Base-by-base conservation (phyloP, 2,888 invertebrate species). In the Melipona beecheii region DNA sequence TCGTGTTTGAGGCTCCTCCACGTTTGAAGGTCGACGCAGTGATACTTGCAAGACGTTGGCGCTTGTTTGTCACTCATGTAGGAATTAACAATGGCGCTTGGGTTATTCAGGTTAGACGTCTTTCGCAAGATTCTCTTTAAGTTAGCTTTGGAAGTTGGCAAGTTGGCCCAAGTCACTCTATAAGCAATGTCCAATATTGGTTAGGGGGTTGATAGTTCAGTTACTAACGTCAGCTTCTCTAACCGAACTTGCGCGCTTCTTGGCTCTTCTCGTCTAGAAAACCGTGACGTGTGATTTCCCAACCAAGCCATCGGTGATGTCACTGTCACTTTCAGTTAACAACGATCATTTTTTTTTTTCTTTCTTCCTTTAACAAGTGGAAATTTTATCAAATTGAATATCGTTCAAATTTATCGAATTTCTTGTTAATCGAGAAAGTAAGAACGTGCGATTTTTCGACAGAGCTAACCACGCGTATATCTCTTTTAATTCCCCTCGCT, bases 141-240 rank as follows among this genome's bases (percentile, higher is more conserved):
- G 65, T 74, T 52, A 56, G 52, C 2, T 52, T 64, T 36, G 36
- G 19, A 52, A 73, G 50, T 62, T 73, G 31, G 31, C 50, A 49
- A 64, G 50, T 50, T 52, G 36, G 21, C 6, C 27, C 60, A 50
- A 72, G 49, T 72, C 21, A 49, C 27, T 36, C 27, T 24, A 74
- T 52, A 52, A 65, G n/a, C 65, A 52, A 65, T 52, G 64, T 65
- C 52, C 74, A 74, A 74, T 74, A 74, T 74, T 65, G 64, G 50
- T 52, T 24, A 36, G 52, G 50, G 43, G 19, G 27, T 65, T 24
- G 65, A 74, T 43, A 49, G 17, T 49, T n/a, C 27, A 60, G 60
- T 15, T 49, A 11, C 31, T n/a, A 50, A 19, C 65, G 17, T 65
- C 65, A 36, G 52, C 36, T 43, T 9, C 49, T 9, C 49, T 27